Conservation (phyloP, 2,888 invertebrate genomes). For the Drosophila meridiana region DNA sequence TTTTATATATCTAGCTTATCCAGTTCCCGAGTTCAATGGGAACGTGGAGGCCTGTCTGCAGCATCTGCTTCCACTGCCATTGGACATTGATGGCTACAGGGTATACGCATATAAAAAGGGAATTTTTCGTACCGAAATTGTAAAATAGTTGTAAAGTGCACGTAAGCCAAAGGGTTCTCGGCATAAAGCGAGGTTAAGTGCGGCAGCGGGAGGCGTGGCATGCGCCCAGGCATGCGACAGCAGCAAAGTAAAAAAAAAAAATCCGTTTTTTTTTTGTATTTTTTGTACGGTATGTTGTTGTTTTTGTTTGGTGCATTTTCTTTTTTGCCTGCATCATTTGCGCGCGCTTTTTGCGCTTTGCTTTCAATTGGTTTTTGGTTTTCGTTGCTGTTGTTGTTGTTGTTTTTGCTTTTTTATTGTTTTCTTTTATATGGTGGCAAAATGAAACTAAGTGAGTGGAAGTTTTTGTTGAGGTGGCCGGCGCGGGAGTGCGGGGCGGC, state of each 20-base stretch:
- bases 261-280: not conserved
- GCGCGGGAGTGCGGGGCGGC: not conserved
- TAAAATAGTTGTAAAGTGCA: conserved; percentile 63
- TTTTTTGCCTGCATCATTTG: conserved; percentile 58
- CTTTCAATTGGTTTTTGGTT: conserved; percentile 25
- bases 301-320: conserved; percentile 9
- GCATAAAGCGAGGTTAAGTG: conserved; percentile 3
- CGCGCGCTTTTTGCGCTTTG: conserved; percentile 54
- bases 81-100: conserved; percentile 8
- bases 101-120: conserved; percentile 8
- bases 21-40: not conserved
- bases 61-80: not conserved
- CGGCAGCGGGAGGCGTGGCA: not conserved
- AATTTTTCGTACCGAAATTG: conserved; percentile 20
- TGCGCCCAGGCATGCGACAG: conserved; percentile 38
- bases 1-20: not conserved
- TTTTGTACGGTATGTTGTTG: not conserved
- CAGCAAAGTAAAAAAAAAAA: conserved; percentile 19
- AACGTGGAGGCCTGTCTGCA: not conserved
- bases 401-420: conserved; percentile 29
- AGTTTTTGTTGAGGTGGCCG: conserved; percentile 22
- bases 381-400: conserved; percentile 24
- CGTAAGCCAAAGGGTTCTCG: conserved; percentile 33
- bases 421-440: conserved; percentile 45
- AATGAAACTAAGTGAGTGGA: conserved; percentile 77